Base-by-base conservation (phyloP, 2,113 vertebrate genomes). In the Sclerurus mexicanus region DNA sequence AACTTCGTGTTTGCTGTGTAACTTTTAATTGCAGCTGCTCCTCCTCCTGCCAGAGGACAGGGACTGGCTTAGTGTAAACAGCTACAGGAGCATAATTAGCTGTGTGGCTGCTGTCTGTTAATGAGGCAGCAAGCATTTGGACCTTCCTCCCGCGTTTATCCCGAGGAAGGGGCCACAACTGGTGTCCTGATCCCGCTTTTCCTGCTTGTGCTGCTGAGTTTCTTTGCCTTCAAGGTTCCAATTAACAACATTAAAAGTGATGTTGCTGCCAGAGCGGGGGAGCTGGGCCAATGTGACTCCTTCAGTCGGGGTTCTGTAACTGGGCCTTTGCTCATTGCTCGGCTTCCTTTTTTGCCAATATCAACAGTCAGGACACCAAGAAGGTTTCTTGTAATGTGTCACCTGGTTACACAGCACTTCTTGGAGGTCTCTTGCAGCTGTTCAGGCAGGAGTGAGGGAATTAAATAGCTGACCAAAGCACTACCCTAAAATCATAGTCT, bases 241-340 rank as follows among this genome's bases (percentile, higher is more conserved):
- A 13, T 75, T 56, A 67, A 52, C 25, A 28, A 23, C 90, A 75
- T 92, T 60, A 75, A 74, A 96, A 90, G 90, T 90, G 90, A 42
- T 8, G 0, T 55, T 93, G 87, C 55, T 96, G 75, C 55, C 11
- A 33, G 77, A 69, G n/a, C n/a, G n/a, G n/a, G 53, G 24, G n/a
- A 74, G 7, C 40, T 47, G 50, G 66, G 71, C 49, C 67, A 44
- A 7, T 28, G 30, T 4, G 23, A 19, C 37, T 60, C 37, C 40
- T 76, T 82, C 56, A 6, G 8, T 33, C 40, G 69, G 37, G 7
- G 21, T 75, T 44, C 33, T 80, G 2, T 88, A 71, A 31, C 74
- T 66, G 6, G 30, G 50, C 52, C 71, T 91, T 85, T 74, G 25
- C 58, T 21, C 16, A 80, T 71, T 88, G 62, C 67, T 85, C 6